Evolutionary conservation across 2,888 invertebrate genomes (phyloP).

Genomic region (Dimorphilus gyrociliatus): DNA sequence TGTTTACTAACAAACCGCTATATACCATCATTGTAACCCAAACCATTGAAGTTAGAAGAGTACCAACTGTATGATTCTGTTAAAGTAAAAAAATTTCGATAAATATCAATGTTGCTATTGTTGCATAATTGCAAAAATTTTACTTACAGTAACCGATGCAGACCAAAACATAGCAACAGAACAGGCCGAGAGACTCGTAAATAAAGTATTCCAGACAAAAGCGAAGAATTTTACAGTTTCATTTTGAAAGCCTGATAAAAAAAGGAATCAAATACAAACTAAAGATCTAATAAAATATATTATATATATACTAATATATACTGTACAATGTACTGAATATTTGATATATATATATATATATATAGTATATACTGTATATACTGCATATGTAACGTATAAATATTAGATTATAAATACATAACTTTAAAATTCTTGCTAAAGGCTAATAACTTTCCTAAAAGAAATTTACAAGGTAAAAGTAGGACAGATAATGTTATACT

Average conservation of each 20-base stretch:
- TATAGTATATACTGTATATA: too few relatives aligned
- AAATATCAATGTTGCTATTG: background rate
- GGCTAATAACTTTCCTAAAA: too few relatives aligned
- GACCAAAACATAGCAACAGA: conserved; percentile 15
- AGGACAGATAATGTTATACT: too few relatives aligned
- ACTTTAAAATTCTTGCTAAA: too few relatives aligned
- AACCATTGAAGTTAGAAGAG: conserved; percentile 12
- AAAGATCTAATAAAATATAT: background rate
- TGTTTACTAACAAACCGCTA: conserved; percentile 32
- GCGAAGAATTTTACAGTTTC: conserved; percentile 23
- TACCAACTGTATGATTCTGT: conserved; percentile 14
- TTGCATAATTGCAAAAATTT: conserved; percentile 8
- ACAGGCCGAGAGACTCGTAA: conserved; percentile 28
- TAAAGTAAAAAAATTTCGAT: background rate
- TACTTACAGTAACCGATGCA: conserved; percentile 9
- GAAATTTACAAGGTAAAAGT: too few relatives aligned
- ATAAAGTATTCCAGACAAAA: conserved; percentile 22
- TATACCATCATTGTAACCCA: conserved; percentile 29
- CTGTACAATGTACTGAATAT: too few relatives aligned
- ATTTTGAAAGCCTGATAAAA: conserved; percentile 17
- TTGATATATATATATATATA: too few relatives aligned
- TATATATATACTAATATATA: background rate
- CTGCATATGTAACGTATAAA: too few relatives aligned
- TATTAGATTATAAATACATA: too few relatives aligned
- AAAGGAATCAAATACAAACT: conserved; percentile 1